Percentiles rank a stretch among this genome's conserved stretches.
Evolutionary conservation across 2,113 vertebrate species (phyloP).

Genomic region (Sceloporus undulatus): DNA sequence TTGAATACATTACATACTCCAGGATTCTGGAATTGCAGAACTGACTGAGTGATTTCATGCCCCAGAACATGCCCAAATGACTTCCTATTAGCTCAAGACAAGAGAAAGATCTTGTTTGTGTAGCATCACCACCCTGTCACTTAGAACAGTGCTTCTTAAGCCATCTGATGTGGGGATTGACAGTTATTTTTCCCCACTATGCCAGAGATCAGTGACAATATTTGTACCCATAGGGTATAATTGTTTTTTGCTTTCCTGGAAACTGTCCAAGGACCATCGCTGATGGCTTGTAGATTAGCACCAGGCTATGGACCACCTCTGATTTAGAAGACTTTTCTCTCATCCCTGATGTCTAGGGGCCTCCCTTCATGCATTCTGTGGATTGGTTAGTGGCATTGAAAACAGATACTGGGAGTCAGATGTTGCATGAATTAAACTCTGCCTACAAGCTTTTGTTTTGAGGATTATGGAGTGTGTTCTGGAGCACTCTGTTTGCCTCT

Average conservation of each 20-base stretch:
- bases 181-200: no score
- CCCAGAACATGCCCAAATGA: neutral
- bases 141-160: no score
- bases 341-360: neutral
- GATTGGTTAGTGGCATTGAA: neutral
- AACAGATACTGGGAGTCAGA: neutral
- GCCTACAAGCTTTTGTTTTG: neutral
- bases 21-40: neutral
- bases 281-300: no score
- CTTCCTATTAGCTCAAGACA: neutral
- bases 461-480: neutral
- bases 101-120: neutral
- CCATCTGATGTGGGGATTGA: no score
- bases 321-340: neutral
- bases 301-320: no score
- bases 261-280: no score
- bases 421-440: neutral
- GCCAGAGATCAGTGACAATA: no score
- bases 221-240: no score
- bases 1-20: neutral
- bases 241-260: no score
- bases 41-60: neutral
- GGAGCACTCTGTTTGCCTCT: neutral
- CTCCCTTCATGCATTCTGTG: neutral
- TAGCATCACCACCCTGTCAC: neutral